Conservation (phyloP, 2,113 vertebrate genomes). For the Australoheros scitulus region DNA sequence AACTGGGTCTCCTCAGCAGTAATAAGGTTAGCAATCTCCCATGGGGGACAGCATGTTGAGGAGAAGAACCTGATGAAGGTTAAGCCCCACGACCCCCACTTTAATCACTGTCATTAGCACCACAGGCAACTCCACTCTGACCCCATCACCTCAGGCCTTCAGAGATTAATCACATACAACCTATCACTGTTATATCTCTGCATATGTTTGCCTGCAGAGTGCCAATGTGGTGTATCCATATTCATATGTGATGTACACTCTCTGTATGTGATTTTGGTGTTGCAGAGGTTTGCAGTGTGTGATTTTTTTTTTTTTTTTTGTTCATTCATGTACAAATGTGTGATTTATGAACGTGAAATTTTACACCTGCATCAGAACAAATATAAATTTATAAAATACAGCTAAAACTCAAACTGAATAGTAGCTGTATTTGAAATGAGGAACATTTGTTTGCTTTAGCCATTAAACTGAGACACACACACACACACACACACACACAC, state of each 20-base stretch:
- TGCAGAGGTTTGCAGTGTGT: neutral
- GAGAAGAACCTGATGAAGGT: conserved; percentile 49
- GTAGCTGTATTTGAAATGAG: conserved; percentile 32
- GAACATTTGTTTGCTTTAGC: conserved; percentile 28
- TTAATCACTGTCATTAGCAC: conserved; percentile 66
- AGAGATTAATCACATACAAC: conserved; percentile 57
- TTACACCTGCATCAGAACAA: neutral
- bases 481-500: too few relatives aligned
- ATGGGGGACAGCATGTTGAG: conserved; percentile 25
- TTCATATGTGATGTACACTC: neutral
- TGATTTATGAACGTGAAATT: neutral
- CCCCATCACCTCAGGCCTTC: conserved; percentile 47
- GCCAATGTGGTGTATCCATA: neutral
- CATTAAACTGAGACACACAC: conserved; percentile 29
- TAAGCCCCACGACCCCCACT: conserved; percentile 46
- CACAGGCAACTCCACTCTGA: conserved; percentile 49
- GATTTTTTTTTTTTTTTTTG: neutral
- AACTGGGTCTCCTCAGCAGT: conserved; percentile 13
- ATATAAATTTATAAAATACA: neutral
- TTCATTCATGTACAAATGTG: too few relatives aligned
- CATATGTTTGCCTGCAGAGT: neutral
- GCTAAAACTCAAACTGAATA: neutral
- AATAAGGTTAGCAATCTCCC: conserved; percentile 55
- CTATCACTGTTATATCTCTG: neutral
- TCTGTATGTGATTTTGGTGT: neutral